Base-by-base conservation (phyloP, 2,888 invertebrate species). In the Pantelozetes paolii region DNA sequence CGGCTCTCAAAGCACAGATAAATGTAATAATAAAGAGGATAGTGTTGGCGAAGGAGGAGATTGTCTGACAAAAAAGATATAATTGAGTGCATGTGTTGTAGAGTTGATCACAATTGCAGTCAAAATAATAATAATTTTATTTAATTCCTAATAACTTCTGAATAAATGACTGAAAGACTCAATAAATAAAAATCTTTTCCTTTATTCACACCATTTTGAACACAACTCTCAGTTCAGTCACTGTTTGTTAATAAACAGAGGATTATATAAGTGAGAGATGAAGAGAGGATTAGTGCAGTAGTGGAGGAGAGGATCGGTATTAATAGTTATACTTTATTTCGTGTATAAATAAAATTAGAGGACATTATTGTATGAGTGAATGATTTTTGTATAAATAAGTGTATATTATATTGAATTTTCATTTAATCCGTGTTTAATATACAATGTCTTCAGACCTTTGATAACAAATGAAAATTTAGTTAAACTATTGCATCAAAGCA, bases 351-450 rank as follows among this genome's bases (percentile, higher is more conserved):
- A 28, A 20, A 59, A 59, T 18, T 59, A 28, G n/a, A 59, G 28
- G 13, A 59, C 26, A 59, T 28, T 28, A 59, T 23, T 50, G 26
- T 57, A 6, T 59, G 28, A 59, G 28, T 28, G 28, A 59, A 59
- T 59, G n/a, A 28, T 28, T 59, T n/a, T 59, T 59, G 59, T 59
- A 59, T 59, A 59, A 59, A 59, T 59, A n/a, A n/a, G n/a, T n/a
- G n/a, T n/a, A n/a, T n/a, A n/a, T n/a, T n/a, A 20, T 28, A 59
- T 59, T 59, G 30, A 59, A 59, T 59, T 59, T n/a, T n/a, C 11
- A 59, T 59, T 59, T 59, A 8, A 9, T 59, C 28, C 26, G 59
- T 59, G 59, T 59, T 59, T 59, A 50, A n/a, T 50, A 18, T 50
- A 28, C 28, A 59, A 59, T 59, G 23, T 26, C 26, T 59, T 8